Evolutionary conservation across 2,797 vertebrate species (phyloP).

Genomic region (Hoplostethus atlanticus): DNA sequence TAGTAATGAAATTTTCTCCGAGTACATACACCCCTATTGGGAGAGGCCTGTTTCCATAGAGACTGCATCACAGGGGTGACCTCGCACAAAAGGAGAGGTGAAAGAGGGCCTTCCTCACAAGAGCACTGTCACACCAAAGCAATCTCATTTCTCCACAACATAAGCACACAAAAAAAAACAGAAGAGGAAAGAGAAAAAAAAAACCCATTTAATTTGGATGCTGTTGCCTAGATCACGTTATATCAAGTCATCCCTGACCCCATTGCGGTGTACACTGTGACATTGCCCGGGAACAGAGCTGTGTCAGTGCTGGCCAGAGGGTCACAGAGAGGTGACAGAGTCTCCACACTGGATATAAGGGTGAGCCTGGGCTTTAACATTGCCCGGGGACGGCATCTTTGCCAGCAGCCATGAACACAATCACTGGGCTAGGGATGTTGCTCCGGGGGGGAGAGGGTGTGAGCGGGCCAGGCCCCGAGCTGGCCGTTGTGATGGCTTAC

Average conservation of each 20-base stretch:
- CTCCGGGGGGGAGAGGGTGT: conserved; percentile 61
- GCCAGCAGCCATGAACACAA: conserved; percentile 73
- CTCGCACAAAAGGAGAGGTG: conserved; percentile 88
- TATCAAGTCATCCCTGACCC: conserved; percentile 85
- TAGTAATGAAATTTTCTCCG: conserved; percentile 88
- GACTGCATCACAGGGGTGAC: conserved; percentile 88
- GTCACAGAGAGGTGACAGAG: conserved; percentile 76
- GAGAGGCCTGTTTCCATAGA: conserved; percentile 88
- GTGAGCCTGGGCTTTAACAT: conserved; percentile 78
- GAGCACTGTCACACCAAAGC: conserved; percentile 86
- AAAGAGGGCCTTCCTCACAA: conserved; percentile 85
- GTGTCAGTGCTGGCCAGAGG: conserved; percentile 78
- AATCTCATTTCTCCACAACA: conserved; percentile 87
- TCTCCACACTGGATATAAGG: conserved; percentile 74
- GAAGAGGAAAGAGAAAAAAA: conserved; percentile 55
- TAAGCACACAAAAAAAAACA: conserved; percentile 79
- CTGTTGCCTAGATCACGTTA: conserved; percentile 84
- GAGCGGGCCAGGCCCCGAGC: conserved; percentile 63
- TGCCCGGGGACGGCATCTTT: conserved; percentile 74
- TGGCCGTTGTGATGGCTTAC: conserved; percentile 67
- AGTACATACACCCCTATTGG: conserved; percentile 88
- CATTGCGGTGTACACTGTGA: conserved; percentile 71
- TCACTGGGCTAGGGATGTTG: conserved; percentile 58
- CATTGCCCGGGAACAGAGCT: conserved; percentile 76
- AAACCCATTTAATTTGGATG: conserved; percentile 85